Base-by-base conservation (phyloP, 2,888 invertebrate genomes). In the Bombyx huttoni region DNA sequence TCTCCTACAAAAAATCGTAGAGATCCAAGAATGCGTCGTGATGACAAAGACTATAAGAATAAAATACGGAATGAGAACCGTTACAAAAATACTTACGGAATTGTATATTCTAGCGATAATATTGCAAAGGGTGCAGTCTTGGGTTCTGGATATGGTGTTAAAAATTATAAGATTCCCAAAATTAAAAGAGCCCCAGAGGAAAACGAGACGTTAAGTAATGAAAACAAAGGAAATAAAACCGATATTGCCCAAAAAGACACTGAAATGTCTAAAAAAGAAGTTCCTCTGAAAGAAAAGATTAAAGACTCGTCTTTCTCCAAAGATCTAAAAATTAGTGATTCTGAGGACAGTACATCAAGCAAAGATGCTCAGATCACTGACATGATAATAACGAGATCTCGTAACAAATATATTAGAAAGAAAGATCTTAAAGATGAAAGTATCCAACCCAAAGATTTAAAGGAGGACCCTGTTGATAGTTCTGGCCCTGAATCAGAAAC, bases 81-180 rank as follows among this genome's bases (percentile, higher is more conserved):
- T 52, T 62, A 58, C 2, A 48, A 70, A 61, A 65, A 65, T 58
- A 55, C 40, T 14, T 59, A 71, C 54, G 87, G 86, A 12, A 83
- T 86, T 49, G 73, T 81, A 7, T 87, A 86, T 68, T 83, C 87
- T 0, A 81, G 68, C 65, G 85, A 84, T 52, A 86, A 81, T 56
- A 83, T 86, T 55, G 78, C 81, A 6, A 83, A 75, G 55, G 86
- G 81, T 14, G 74, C 75, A 40, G 77, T 81, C 56, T 70, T 86
- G 56, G 72, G 78, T 47, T 69, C 80, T 24, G 80, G 83, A 1
- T 81, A 75, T 64, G 84, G 83, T 46, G 86, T 88, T 0, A 85
- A 80, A 69, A 89, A 88, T 63, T 89, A 86, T 56, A 89, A 82
- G 67, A 88, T 89, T 58, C 87, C 89, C 0, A 89, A 89, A 73